These are phyloP conservation scores for Cynoglossus semilaevis DNA, from an alignment of 2,113 vertebrate species.

Conservation along the genomic window DNA sequence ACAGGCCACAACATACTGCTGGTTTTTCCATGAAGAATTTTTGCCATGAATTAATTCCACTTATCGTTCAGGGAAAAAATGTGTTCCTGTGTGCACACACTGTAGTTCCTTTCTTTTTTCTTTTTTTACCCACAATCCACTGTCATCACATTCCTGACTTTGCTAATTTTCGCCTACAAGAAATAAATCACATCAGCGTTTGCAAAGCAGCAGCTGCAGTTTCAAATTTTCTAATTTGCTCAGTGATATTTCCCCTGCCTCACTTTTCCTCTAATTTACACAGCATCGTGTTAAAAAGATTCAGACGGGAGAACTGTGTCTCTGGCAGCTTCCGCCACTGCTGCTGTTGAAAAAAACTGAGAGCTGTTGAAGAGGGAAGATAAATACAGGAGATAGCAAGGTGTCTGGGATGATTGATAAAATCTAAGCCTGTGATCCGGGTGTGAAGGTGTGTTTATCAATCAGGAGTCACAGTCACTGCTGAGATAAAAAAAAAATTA, in stretches of 20 bases:
- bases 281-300: conserved; percentile 33
- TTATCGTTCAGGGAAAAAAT: too few species aligned
- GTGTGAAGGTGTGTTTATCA: conserved; percentile 11
- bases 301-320: conserved; percentile 6
- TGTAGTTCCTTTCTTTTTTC: neutral
- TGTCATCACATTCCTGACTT: conserved; percentile 3
- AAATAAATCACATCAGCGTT: conserved; percentile 31
- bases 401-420: conserved; percentile 51
- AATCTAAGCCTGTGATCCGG: conserved; percentile 41
- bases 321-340: neutral
- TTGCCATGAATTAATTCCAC: neutral
- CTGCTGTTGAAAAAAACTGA: conserved; percentile 23
- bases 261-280: conserved; percentile 39
- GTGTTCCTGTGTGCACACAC: neutral
- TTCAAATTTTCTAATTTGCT: conserved; percentile 43
- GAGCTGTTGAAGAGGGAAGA: conserved; percentile 48
- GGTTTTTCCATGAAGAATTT: neutral
- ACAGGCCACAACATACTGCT: neutral
- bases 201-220: conserved; percentile 39
- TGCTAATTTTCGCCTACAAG: conserved; percentile 23
- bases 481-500: neutral
- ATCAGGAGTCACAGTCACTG: neutral
- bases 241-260: conserved; percentile 34
- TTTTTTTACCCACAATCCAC: neutral
- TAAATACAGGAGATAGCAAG: conserved; percentile 49